Evolutionary conservation across 2,888 invertebrate genomes (phyloP).

Genomic region (Anorthoa munda): DNA sequence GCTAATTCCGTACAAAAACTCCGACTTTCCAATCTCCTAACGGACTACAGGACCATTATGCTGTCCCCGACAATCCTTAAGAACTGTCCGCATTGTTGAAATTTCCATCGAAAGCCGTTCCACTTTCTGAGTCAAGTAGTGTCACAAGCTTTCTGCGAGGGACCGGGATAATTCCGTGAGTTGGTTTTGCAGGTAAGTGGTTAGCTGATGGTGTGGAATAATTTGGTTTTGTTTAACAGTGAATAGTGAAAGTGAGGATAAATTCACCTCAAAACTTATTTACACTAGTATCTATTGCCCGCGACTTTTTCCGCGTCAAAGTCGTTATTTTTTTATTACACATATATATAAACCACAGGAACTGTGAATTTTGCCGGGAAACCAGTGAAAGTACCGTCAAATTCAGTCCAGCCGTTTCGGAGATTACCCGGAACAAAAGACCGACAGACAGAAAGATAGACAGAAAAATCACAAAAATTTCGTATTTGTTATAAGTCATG

Average conservation of each 20-base stretch:
- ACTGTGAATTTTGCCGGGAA: too few species aligned
- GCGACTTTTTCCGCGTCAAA: too few species aligned
- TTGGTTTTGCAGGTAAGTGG: slow-evolving; percentile 31
- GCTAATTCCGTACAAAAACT: slow-evolving; percentile 59
- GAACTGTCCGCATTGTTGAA: slow-evolving; percentile 63
- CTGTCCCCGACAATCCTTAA: slow-evolving; percentile 59
- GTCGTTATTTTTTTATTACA: too few species aligned
- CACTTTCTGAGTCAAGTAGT: slow-evolving; percentile 60
- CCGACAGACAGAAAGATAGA: too few species aligned
- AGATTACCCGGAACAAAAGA: too few species aligned
- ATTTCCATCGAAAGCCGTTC: slow-evolving; percentile 63
- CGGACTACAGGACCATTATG: slow-evolving; percentile 55
- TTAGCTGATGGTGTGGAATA: slow-evolving; percentile 8
- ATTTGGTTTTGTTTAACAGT: not conserved
- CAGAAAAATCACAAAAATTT: too few species aligned
- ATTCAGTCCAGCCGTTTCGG: too few species aligned
- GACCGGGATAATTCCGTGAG: slow-evolving; percentile 38
- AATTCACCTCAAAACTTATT: not conserved
- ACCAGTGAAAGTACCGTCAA: too few species aligned
- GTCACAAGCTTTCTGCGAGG: slow-evolving; percentile 36
- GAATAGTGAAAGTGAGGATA: too few species aligned
- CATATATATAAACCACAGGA: too few species aligned
- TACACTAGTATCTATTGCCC: too few species aligned
- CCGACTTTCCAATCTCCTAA: slow-evolving; percentile 57
- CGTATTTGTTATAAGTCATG: too few species aligned